Base-by-base conservation (phyloP, 2,113 vertebrate genomes). In the Clupea harengus region DNA sequence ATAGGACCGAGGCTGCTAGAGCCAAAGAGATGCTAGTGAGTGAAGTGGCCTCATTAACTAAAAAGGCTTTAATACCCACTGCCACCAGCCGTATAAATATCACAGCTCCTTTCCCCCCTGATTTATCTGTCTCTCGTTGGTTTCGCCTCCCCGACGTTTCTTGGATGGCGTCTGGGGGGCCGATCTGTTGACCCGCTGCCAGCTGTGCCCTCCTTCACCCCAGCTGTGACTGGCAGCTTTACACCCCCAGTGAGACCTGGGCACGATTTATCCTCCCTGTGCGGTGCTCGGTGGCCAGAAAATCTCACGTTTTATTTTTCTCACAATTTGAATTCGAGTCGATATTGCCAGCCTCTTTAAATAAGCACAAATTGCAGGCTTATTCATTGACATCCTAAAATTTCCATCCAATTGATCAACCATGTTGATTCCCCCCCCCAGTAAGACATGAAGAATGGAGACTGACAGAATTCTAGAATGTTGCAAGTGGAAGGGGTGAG, bases 51-150 rank as follows among this genome's bases (percentile, higher is more conserved):
- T 94, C 91, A 91, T 94, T 93, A 92, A 89, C 89, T 91, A 90
- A 90, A 92, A 89, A 92, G 92, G 90, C 87, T 84, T 82, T 90
- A 88, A 90, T 91, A 91, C 90, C 89, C 90, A 91, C 89, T 86
- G 85, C 50, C 85, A 88, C 8, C 9, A 75, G 89, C 90, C 88
- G 28, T 39, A 89, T 92, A 91, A 92, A 94, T 93, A 92, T 90
- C 50, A 83, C 54, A 86, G 25, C 50, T 82, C 81, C 82, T 87
- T 87, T 39, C 25, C 85, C 85, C 0, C 0, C 25, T 78, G 32
- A 78, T 78, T 78, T 78, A 78, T 39, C 72, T 0, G 28, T 78
- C 32, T 78, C 13, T 3, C 32, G 10, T n/a, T 15, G 9, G 2
- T 4, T 32, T 13, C 25, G 11, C 4, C 32, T 4, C 0, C 72